Evolutionary conservation across 2,113 vertebrate genomes (phyloP).

Genomic region (Pleuronectes platessa): DNA sequence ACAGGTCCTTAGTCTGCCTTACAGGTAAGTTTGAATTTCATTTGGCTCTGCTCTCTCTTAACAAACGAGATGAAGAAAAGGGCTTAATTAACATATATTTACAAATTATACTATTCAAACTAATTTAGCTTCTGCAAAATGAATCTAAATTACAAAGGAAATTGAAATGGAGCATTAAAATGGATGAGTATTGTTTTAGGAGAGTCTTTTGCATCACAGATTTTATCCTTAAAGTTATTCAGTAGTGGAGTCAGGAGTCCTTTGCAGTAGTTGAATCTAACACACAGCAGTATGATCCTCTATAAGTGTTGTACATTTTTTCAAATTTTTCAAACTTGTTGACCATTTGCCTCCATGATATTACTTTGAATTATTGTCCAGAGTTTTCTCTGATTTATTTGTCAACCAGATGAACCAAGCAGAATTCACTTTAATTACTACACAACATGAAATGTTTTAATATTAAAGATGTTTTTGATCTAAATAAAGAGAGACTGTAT

Average conservation of each 20-base stretch:
- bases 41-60: conserved; percentile 63
- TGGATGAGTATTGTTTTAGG: conserved; percentile 77
- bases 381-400: conserved; percentile 26
- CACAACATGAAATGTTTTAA: conserved; percentile 12
- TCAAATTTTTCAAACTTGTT: conserved; percentile 36
- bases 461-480: neutral
- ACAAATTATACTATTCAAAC: conserved; percentile 82
- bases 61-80: conserved; percentile 63
- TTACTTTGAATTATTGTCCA: conserved; percentile 10
- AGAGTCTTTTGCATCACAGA: conserved; percentile 65
- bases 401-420: neutral
- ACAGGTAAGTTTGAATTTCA: conserved; percentile 82
- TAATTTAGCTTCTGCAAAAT: conserved; percentile 75
- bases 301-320: conserved; percentile 17
- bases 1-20: conserved; percentile 72
- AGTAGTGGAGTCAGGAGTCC: conserved; percentile 53
- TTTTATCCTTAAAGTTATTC: conserved; percentile 74
- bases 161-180: conserved; percentile 77
- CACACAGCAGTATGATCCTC: conserved; percentile 44
- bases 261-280: conserved; percentile 60
- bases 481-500: neutral
- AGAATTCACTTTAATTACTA: neutral
- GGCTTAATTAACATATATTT: conserved; percentile 82
- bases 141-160: conserved; percentile 76
- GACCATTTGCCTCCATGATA: conserved; percentile 5